Evolutionary conservation across 2,888 invertebrate genomes (phyloP).

Genomic region (Synergus japonicus): DNA sequence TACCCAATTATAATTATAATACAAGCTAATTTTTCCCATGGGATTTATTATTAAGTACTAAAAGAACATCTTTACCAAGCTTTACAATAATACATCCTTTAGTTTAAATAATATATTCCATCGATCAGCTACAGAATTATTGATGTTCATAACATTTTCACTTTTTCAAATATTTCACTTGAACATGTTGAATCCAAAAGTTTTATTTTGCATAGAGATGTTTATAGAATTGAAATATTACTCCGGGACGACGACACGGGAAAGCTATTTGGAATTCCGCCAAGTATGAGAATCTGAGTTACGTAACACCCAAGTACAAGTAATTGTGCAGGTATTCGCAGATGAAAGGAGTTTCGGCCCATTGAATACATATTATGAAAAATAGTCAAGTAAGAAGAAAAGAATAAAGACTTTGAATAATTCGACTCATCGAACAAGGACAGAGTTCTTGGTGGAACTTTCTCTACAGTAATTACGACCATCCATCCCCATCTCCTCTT

Average conservation of each 20-base stretch:
- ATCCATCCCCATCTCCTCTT: neutral
- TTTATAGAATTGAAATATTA: neutral
- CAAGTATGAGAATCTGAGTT: neutral
- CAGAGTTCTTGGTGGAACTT: neutral
- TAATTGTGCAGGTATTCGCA: neutral
- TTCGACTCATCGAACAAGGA: neutral
- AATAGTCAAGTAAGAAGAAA: neutral
- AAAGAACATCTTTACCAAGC: too few species aligned
- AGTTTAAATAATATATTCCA: too few species aligned
- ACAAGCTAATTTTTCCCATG: too few species aligned
- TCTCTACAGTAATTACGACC: neutral
- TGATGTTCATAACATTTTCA: neutral
- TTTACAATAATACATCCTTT: too few species aligned
- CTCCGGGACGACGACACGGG: neutral
- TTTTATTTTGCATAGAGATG: neutral
- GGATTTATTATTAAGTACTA: too few species aligned
- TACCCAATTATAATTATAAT: too few species aligned
- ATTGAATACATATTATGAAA: neutral
- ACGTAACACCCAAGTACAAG: neutral
- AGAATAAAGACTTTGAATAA: neutral
- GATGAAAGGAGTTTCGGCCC: neutral
- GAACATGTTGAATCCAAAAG: neutral
- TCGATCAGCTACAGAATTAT: neutral
- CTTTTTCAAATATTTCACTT: neutral
- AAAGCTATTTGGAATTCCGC: neutral